Base-by-base conservation (phyloP, 2,797 vertebrate species). In the Platalea minor region DNA sequence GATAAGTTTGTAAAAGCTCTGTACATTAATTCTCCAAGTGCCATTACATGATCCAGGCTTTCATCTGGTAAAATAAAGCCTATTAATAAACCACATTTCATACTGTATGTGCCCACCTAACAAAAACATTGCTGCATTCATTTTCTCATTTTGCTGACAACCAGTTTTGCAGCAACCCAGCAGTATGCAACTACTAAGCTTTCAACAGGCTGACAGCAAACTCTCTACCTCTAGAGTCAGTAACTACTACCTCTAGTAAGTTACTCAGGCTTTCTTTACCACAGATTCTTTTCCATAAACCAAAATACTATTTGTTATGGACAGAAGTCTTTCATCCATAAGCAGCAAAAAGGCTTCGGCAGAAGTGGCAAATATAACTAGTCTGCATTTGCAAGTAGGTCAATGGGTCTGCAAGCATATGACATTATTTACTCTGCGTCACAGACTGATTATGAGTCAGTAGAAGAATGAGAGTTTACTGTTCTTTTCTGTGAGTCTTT, bases 331-430 rank as follows among this genome's bases (percentile, higher is more conserved):
- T 83, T 80, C 19, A 72, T 48, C 41, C 65, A 35, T 35, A 84
- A 61, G 41, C n/a, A 48, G 5, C 17, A 93, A 85, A 88, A 92
- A 91, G 14, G 16, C 17, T 93, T 81, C 54, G 54, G 33, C 35
- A 82, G 70, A 89, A 94, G 37, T 39, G 25, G 13, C 17, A 93
- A 87, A 92, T 31, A 50, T 18, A 75, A 50, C 39, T 72, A 73
- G 57, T 76, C 39, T 69, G 50, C 86, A 39, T 88, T 81, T 96
- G 48, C 57, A 86, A 90, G 39, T 75, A 81, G 60, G 76, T 86
- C 79, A 95, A 50, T 81, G 59, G 73, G 29, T 85, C 91, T 92
- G 51, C 67, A 89, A 89, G 77, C 65, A 89, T 69, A 84, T 73
- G 85, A 90, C 94, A 92, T 96, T 77, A 94, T 93, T 95, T 94